phyloP scores from a whole-genome alignment of 92 coral and sea anemone species.

The Porites evermanni region DNA sequence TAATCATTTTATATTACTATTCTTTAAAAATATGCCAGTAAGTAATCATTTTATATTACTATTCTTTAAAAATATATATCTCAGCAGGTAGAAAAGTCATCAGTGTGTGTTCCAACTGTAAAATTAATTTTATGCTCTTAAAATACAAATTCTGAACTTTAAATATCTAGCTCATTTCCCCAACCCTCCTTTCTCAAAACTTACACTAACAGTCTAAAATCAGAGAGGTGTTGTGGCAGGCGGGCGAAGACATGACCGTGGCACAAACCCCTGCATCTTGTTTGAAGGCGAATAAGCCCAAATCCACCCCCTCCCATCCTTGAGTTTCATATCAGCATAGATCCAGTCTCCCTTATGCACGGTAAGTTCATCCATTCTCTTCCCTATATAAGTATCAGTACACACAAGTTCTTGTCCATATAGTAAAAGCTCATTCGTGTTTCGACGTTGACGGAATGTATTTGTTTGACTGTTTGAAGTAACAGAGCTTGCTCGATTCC shows the following conservation, averaged over 20 bases:
- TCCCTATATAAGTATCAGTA: constrained; percentile 71
- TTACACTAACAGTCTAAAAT: neutral
- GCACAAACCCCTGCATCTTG: constrained; percentile 91
- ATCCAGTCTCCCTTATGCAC: constrained; percentile 92
- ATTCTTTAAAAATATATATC: too few species aligned
- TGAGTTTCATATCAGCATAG: constrained; percentile 91
- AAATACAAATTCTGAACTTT: too few species aligned
- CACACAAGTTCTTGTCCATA: constrained; percentile 93
- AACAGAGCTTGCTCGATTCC: constrained; percentile 16
- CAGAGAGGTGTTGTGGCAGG: constrained; percentile 91
- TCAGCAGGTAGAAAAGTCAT: too few species aligned
- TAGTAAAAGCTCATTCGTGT: constrained; percentile 80
- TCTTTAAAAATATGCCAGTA: too few species aligned
- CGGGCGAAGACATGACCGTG: constrained; percentile 85
- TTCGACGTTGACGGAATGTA: constrained; percentile 59
- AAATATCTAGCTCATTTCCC: too few species aligned
- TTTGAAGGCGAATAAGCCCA: constrained; percentile 95
- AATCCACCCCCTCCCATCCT: constrained; percentile 83
- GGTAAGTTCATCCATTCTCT: constrained; percentile 78
- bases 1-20: too few species aligned
- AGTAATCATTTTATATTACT: too few species aligned
- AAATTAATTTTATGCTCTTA: too few species aligned
- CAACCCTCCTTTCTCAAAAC: neutral
- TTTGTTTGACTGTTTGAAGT: constrained; percentile 12
- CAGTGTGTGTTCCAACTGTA: too few species aligned